phyloP scores from a whole-genome alignment of 2,113 vertebrate species.

The Galemys pyrenaicus region DNA sequence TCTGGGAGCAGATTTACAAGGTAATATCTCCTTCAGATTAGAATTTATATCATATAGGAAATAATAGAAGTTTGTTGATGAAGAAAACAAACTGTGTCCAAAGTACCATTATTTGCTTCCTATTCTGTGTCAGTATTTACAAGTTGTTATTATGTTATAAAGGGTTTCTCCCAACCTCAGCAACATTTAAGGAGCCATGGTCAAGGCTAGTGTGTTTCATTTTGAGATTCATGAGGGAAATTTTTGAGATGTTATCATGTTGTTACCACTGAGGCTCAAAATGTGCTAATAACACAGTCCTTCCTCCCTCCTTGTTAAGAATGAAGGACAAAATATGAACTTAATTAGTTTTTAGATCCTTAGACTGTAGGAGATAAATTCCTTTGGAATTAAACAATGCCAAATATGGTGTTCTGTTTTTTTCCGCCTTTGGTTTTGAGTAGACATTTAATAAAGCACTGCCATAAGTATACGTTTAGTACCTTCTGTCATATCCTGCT shows the following conservation, averaged over 20 bases:
- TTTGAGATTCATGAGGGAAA: neutral
- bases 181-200: neutral
- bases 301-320: slow-evolving; percentile 53
- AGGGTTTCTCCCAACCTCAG: neutral
- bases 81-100: slow-evolving; percentile 22
- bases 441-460: slow-evolving; percentile 36
- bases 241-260: slow-evolving; percentile 25
- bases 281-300: slow-evolving; percentile 6
- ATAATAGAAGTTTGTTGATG: slow-evolving; percentile 28
- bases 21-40: slow-evolving; percentile 31
- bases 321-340: slow-evolving; percentile 53
- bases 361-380: slow-evolving; percentile 68
- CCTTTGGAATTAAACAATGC: slow-evolving; percentile 54
- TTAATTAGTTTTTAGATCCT: slow-evolving; percentile 70
- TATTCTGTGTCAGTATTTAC: slow-evolving; percentile 44
- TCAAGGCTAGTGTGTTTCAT: slow-evolving; percentile 9
- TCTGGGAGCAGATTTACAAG: slow-evolving; percentile 29
- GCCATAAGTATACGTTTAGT: slow-evolving; percentile 3
- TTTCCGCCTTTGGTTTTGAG: neutral
- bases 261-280: slow-evolving; percentile 54
- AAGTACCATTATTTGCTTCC: slow-evolving; percentile 28
- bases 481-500: neutral
- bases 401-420: slow-evolving; percentile 50
- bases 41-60: slow-evolving; percentile 31
- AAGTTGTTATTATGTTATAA: neutral